phyloP scores from a whole-genome alignment of 37 sponge, comb jelly and placozoan species.

The Tethya wilhelma region DNA sequence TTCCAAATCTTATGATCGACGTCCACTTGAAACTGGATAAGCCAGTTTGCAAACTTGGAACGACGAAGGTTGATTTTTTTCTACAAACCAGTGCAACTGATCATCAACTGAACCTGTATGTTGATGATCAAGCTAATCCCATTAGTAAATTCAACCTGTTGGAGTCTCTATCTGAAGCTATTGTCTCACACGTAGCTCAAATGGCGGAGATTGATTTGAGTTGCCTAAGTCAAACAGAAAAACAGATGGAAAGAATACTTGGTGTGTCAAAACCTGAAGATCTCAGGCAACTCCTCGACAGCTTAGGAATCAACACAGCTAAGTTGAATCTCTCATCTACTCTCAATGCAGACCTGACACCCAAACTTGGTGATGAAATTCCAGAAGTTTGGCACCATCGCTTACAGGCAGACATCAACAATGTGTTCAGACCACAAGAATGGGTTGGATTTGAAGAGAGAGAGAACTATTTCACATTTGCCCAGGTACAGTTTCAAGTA shows the following conservation, averaged over 20 bases:
- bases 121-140: not conserved
- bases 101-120: not conserved
- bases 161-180: not conserved
- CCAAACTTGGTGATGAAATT: constrained; percentile 35
- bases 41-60: constrained; percentile 1
- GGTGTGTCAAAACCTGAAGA: not conserved
- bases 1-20: not conserved
- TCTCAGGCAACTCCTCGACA: not conserved
- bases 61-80: constrained; percentile 3
- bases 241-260: not conserved
- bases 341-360: not conserved
- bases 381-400: constrained; percentile 21
- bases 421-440: constrained; percentile 61
- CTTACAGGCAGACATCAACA: constrained; percentile 14
- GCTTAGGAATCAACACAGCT: not conserved
- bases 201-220: not conserved
- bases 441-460: constrained; percentile 52
- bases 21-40: not conserved
- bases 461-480: constrained; percentile 36
- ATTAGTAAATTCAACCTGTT: not conserved
- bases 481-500: constrained; percentile 11
- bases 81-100: not conserved
- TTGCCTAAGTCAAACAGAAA: not conserved
- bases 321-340: not conserved
- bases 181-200: not conserved